Percentiles rank a stretch among this genome's conserved stretches.
These are phyloP conservation scores for Panthera leo DNA, from an alignment of 2,113 vertebrate species.

Conservation along the genomic window DNA sequence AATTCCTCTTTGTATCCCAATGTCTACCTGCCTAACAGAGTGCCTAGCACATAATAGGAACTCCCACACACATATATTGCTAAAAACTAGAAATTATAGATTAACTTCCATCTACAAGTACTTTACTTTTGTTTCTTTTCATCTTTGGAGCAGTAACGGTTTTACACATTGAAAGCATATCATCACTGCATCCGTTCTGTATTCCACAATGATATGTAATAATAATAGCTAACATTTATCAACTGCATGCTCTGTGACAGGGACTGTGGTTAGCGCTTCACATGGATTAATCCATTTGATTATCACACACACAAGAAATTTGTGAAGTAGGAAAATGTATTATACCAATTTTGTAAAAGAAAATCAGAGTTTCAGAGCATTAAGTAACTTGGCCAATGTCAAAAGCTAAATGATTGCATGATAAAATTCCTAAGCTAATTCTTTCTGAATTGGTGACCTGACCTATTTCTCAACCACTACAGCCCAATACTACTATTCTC, in stretches of 20 bases:
- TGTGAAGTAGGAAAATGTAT: neutral
- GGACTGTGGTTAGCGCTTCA: neutral
- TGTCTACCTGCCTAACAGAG: neutral
- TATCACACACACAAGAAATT: neutral
- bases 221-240: conserved; percentile 35
- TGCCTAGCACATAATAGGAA: neutral
- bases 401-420: neutral
- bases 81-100: neutral
- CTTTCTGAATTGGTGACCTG: neutral
- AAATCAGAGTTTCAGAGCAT: neutral
- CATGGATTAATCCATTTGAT: neutral
- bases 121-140: neutral
- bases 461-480: neutral
- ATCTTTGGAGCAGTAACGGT: neutral
- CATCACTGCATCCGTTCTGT: neutral
- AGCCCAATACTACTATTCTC: neutral
- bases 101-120: neutral
- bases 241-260: neutral
- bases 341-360: neutral
- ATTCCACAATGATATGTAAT: neutral
- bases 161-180: neutral
- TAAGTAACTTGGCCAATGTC: neutral
- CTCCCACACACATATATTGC: neutral
- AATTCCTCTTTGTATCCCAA: neutral
- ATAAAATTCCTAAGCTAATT: neutral